phyloP scores from a whole-genome alignment of 2,797 vertebrate genomes.

The Channa striata region DNA sequence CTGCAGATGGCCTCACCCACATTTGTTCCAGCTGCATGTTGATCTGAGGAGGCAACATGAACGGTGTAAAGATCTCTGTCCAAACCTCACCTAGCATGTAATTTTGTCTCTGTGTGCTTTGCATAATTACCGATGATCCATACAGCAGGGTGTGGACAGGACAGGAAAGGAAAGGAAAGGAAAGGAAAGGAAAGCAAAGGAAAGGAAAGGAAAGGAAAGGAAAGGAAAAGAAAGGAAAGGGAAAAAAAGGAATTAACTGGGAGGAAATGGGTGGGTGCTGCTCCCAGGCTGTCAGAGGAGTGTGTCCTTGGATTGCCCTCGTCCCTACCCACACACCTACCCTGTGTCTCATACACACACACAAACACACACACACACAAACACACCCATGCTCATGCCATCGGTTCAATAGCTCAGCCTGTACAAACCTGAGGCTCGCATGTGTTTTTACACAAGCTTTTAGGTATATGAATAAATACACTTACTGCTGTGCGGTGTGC shows the following conservation, averaged over 20 bases:
- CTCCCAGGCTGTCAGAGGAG: conserved; percentile 74
- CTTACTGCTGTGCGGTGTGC: conserved; percentile 27
- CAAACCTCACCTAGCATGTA: conserved; percentile 69
- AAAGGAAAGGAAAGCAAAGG: not conserved
- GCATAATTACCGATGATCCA: conserved; percentile 63
- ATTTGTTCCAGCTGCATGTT: conserved; percentile 63
- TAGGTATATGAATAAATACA: conserved; percentile 51
- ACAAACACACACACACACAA: conserved; percentile 27
- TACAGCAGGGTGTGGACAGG: conserved; percentile 36
- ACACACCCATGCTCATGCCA: conserved; percentile 35
- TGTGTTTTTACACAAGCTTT: conserved; percentile 30
- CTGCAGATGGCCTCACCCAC: conserved; percentile 76
- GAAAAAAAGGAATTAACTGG: conserved; percentile 52
- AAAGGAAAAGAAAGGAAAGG: not conserved
- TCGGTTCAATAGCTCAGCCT: conserved; percentile 61
- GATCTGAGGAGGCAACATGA: conserved; percentile 48
- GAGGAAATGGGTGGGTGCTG: conserved; percentile 69
- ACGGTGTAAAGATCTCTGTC: conserved; percentile 48
- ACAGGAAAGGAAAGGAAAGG: no score
- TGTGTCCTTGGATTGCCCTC: conserved; percentile 87
- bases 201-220: conserved; percentile 42
- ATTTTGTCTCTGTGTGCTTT: conserved; percentile 65
- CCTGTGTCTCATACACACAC: conserved; percentile 39
- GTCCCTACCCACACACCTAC: conserved; percentile 72
- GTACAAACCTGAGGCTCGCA: conserved; percentile 53